These are phyloP conservation scores for Scolanthus callimorphus DNA, from an alignment of 92 coral and sea anemone genomes.

Conservation along the genomic window DNA sequence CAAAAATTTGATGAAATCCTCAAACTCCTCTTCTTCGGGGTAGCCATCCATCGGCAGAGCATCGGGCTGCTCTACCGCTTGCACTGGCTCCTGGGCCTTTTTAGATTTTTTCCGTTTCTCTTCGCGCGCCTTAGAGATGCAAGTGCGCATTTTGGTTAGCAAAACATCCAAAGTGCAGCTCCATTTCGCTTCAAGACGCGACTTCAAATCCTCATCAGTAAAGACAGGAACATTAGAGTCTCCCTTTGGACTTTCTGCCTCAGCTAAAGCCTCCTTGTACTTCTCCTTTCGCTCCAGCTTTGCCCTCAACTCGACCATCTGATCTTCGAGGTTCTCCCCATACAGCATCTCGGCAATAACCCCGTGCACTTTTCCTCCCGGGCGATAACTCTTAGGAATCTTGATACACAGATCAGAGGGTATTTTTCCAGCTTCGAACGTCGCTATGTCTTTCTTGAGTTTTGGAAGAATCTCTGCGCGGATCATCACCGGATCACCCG, in stretches of 20 bases:
- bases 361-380: constrained; percentile 26
- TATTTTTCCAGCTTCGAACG: constrained; percentile 33
- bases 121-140: constrained; percentile 18
- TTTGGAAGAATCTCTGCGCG: constrained; percentile 53
- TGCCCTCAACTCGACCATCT: constrained; percentile 33
- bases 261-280: constrained; percentile 5
- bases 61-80: constrained; percentile 61
- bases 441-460: constrained; percentile 38
- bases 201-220: constrained; percentile 41
- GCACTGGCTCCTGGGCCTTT: constrained; percentile 48
- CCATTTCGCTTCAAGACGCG: constrained; percentile 52
- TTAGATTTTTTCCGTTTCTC: constrained; percentile 19
- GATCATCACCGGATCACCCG: constrained; percentile 35
- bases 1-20: constrained; percentile 36
- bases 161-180: constrained; percentile 22
- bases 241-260: background rate
- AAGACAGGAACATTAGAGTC: no score
- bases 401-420: constrained; percentile 43
- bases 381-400: constrained; percentile 46
- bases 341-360: constrained; percentile 48
- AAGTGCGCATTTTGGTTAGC: constrained; percentile 42
- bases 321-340: constrained; percentile 38
- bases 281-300: constrained; percentile 30
- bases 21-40: constrained; percentile 43
- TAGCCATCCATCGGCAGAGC: constrained; percentile 55